Conservation (phyloP, 1,140 invertebrate species). For the Oppia nitens region DNA sequence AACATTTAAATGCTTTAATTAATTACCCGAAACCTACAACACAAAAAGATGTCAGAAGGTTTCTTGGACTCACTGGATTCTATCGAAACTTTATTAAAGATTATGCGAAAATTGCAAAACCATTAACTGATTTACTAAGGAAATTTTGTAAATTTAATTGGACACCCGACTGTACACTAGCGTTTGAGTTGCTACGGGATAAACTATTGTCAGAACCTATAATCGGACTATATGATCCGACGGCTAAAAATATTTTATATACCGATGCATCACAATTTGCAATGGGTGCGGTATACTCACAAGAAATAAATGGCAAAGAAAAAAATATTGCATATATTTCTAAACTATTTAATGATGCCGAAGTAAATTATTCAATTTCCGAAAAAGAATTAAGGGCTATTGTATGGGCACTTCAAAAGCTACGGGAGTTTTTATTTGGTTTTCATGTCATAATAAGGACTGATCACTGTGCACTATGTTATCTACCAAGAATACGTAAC, state of each 20-base stretch:
- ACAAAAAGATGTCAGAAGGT: background rate
- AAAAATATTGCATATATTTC: background rate
- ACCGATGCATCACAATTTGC: conserved; percentile 24
- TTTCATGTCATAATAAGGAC: conserved; percentile 33
- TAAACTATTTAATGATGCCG: conserved; percentile 24
- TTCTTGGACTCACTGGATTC: background rate
- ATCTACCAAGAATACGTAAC: conserved; percentile 29
- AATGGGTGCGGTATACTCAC: conserved; percentile 25
- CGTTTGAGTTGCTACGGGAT: background rate
- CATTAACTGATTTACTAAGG: background rate
- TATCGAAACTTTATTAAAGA: background rate
- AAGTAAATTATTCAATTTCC: conserved; percentile 31
- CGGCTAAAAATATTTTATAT: background rate
- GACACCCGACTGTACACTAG: background rate
- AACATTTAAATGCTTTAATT: background rate
- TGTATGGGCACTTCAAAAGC: conserved; percentile 31
- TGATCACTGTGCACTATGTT: conserved; percentile 33
- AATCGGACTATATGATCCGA: background rate
- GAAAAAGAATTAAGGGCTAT: conserved; percentile 37
- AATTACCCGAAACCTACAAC: background rate
- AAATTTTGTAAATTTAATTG: background rate
- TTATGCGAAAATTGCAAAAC: background rate
- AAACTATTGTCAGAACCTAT: background rate
- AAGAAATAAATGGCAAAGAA: conserved; percentile 6
- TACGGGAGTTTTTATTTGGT: conserved; percentile 33